Evolutionary conservation across 2,888 invertebrate species (phyloP).

Genomic region (Pharmacophagus antenor): DNA sequence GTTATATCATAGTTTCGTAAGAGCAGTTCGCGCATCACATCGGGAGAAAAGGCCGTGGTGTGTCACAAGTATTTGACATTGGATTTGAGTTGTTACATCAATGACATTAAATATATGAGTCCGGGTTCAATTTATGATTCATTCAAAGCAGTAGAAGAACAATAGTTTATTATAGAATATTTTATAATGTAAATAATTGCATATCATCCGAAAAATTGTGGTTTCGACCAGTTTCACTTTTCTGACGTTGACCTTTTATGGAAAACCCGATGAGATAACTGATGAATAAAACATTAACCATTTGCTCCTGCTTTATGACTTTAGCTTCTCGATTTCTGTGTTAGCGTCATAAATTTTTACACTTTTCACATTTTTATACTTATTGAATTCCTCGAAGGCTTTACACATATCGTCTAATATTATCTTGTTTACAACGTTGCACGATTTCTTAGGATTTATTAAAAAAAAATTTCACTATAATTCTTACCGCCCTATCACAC

Average conservation of each 20-base stretch:
- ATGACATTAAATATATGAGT: slow-evolving; percentile 44
- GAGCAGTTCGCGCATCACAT: slow-evolving; percentile 36
- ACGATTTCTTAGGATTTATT: no score
- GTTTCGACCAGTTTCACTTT: slow-evolving; percentile 73
- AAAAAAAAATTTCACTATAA: no score
- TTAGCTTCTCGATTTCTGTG: not conserved
- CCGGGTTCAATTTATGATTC: slow-evolving; percentile 44
- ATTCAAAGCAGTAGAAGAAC: slow-evolving; percentile 40
- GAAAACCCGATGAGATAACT: slow-evolving; percentile 65
- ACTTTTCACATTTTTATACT: not conserved
- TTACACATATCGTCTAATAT: no score
- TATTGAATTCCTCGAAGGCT: no score
- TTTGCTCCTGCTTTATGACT: slow-evolving; percentile 31
- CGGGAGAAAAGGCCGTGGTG: slow-evolving; percentile 37
- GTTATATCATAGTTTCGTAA: slow-evolving; percentile 51
- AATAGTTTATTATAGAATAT: slow-evolving; percentile 39
- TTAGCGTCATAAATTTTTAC: not conserved
- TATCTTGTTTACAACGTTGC: no score
- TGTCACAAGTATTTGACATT: slow-evolving; percentile 55
- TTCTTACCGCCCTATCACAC: slow-evolving; percentile 23
- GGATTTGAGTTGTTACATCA: slow-evolving; percentile 60
- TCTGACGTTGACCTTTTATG: slow-evolving; percentile 68
- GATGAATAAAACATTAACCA: slow-evolving; percentile 59
- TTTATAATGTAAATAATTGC: slow-evolving; percentile 36
- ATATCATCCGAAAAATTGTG: slow-evolving; percentile 66